phyloP scores from a whole-genome alignment of 2,888 invertebrate species.

The Chloroclysta siterata region DNA sequence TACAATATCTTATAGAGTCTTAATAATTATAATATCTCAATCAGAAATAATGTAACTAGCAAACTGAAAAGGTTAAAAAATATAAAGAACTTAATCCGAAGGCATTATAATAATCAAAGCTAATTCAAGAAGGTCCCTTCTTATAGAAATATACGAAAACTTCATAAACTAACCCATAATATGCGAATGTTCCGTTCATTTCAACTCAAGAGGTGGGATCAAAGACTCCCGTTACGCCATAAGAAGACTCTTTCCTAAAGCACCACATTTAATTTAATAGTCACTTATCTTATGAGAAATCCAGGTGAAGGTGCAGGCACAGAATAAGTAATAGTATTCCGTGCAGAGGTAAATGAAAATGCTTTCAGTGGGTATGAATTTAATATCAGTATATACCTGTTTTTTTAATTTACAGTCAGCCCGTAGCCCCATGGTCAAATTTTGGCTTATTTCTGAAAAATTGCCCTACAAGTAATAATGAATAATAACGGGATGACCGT shows the following conservation, averaged over 20 bases:
- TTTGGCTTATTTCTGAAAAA: no score
- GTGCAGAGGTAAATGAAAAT: constrained; percentile 43
- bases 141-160: not conserved
- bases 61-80: no score
- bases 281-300: constrained; percentile 55
- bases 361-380: constrained; percentile 15
- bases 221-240: constrained; percentile 58
- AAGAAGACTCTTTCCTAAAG: constrained; percentile 60
- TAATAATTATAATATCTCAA: no score
- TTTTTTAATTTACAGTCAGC: no score
- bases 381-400: not conserved
- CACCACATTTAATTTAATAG: constrained; percentile 65
- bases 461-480: no score
- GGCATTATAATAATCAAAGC: not conserved
- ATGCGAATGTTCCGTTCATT: constrained; percentile 38
- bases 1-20: no score
- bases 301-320: constrained; percentile 42
- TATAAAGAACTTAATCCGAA: not conserved
- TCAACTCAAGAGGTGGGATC: constrained; percentile 54
- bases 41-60: no score
- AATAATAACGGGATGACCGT: no score
- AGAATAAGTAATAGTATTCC: not conserved
- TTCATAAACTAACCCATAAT: constrained; percentile 30
- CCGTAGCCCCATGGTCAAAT: no score
- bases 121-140: not conserved